Base-by-base conservation (phyloP, 2,113 vertebrate species). In the Isichthys henryi region DNA sequence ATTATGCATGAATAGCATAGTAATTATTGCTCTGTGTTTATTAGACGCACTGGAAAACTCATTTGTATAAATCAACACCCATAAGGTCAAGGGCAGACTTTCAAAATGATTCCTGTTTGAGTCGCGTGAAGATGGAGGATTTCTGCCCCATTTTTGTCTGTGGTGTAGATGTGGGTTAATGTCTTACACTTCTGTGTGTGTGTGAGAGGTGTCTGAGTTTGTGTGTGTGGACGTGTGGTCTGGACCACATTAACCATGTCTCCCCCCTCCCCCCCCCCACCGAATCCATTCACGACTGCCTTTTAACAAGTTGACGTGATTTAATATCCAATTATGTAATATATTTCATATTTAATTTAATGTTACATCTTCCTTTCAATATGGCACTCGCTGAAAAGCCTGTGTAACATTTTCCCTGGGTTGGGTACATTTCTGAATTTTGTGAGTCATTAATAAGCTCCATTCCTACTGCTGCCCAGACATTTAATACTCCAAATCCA, bases 11-110 rank as follows among this genome's bases (percentile, higher is more conserved):
- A 88, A 23, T 31, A 80, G 7, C 66, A 80, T n/a, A 77, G 82
- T 53, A 58, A 62, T 83, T 39, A 84, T 84, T 89, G 80, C 15
- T 84, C 35, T 53, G n/a, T 83, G 35, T 84, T 89, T 89, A 83
- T 27, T 82, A 46, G 21, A 84, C 53, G 23, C 80, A 53, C 8
- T 56, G n/a, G 52, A 27, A 84, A 84, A 89, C 21, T 58, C 80
- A 46, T 84, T 89, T 43, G 52, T 84, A 62, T 43, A 62, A 48
- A 83, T 89, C 52, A 84, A 46, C 17, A 89, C 8, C 35, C 2
- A 5, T 27, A 43, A n/a, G 80, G 27, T 19, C 88, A 52, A 31
- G 31, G 13, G 21, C 74, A n/a, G 31, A 43, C 8, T 45, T 21
- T 48, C 35, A 74, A n/a, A 66, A 77, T 6, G 3, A 17, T n/a